Percentiles rank a stretch among this genome's conserved stretches.
phyloP scores from a whole-genome alignment of 2,888 invertebrate species.

The Heliconius ismenius region DNA sequence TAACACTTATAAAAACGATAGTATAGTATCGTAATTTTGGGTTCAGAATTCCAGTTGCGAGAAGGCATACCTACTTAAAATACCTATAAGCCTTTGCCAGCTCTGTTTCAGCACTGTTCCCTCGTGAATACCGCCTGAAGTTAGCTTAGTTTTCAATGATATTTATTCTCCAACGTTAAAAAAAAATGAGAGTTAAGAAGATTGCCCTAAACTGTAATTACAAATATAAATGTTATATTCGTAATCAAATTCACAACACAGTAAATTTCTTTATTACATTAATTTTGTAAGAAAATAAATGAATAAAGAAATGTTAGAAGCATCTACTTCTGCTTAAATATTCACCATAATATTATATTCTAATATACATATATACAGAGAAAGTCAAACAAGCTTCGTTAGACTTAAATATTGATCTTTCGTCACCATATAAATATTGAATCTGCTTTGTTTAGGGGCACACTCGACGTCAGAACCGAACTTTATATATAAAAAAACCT shows the following conservation, averaged over 20 bases:
- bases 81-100: too few species aligned
- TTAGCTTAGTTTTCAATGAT: too few species aligned
- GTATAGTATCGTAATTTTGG: too few species aligned
- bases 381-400: conserved; percentile 5
- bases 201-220: too few species aligned
- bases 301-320: background rate
- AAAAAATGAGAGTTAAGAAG: too few species aligned
- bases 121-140: too few species aligned
- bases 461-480: background rate
- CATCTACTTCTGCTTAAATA: background rate
- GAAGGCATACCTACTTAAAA: too few species aligned
- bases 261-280: background rate
- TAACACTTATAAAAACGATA: too few species aligned
- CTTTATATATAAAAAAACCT: conserved; percentile 5
- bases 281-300: background rate
- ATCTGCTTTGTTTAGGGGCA: background rate
- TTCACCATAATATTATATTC: conserved; percentile 8
- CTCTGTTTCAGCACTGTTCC: too few species aligned
- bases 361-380: conserved; percentile 6
- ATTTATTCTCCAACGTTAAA: too few species aligned
- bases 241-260: background rate
- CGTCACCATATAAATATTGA: conserved; percentile 10
- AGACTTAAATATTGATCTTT: conserved; percentile 3
- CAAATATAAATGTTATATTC: too few species aligned
- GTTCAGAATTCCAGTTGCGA: too few species aligned